These are phyloP conservation scores for Rhamnusium bicolor DNA, from an alignment of 2,888 invertebrate genomes.

Conservation along the genomic window DNA sequence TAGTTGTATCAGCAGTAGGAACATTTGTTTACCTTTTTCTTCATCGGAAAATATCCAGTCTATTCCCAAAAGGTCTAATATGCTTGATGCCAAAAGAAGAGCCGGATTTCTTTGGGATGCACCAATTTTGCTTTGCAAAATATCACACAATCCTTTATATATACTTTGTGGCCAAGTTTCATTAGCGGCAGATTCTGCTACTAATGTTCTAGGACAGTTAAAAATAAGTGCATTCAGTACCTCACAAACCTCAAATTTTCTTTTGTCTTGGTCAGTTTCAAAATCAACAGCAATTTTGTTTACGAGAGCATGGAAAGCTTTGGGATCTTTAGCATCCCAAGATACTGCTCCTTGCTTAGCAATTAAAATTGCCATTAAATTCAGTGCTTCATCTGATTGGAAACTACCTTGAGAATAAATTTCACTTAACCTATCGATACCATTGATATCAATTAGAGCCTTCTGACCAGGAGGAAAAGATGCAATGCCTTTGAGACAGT, in stretches of 20 bases:
- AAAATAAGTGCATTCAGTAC: slow-evolving; percentile 83
- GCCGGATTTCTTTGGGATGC: slow-evolving; percentile 93
- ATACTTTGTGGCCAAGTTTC: slow-evolving; percentile 89
- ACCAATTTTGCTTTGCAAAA: slow-evolving; percentile 89
- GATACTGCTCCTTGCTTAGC: slow-evolving; percentile 81
- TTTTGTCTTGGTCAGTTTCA: slow-evolving; percentile 89
- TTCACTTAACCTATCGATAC: slow-evolving; percentile 86
- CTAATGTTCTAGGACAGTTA: slow-evolving; percentile 81
- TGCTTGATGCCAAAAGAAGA: slow-evolving; percentile 85
- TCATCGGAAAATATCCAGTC: slow-evolving; percentile 89
- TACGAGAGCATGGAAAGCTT: slow-evolving; percentile 86
- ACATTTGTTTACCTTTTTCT: slow-evolving; percentile 86
- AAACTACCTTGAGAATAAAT: slow-evolving; percentile 91
- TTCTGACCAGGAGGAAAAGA: slow-evolving; percentile 84
- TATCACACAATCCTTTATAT: slow-evolving; percentile 87
- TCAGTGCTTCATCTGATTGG: slow-evolving; percentile 90
- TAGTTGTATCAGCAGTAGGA: slow-evolving; percentile 87
- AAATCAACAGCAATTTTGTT: slow-evolving; percentile 90
- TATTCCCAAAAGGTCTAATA: slow-evolving; percentile 86
- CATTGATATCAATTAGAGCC: slow-evolving; percentile 84
- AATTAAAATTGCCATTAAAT: slow-evolving; percentile 81
- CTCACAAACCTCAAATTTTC: slow-evolving; percentile 91
- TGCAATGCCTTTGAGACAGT: slow-evolving; percentile 87
- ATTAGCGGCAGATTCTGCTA: slow-evolving; percentile 77
- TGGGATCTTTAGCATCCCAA: slow-evolving; percentile 84